These are phyloP conservation scores for Dastarcus helophoroides DNA, from an alignment of 2,888 invertebrate species.

Conservation along the genomic window DNA sequence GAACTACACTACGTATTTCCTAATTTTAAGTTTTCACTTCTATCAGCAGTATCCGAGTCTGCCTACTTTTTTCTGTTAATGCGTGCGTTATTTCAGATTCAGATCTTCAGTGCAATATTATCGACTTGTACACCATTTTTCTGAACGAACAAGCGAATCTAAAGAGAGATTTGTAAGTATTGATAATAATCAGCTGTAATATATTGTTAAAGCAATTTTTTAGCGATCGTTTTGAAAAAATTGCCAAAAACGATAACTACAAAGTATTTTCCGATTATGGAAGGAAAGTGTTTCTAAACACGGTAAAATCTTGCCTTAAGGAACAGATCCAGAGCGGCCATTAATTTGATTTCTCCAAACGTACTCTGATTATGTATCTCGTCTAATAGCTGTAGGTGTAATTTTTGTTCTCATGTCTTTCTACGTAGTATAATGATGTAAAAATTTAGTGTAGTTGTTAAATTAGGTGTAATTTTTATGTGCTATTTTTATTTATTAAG, in stretches of 20 bases:
- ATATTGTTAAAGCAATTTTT: slow-evolving; percentile 8
- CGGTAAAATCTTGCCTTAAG: slow-evolving; percentile 20
- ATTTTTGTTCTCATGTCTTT: too few relatives aligned
- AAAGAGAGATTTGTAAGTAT: slow-evolving; percentile 23
- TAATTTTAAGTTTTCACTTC: too few relatives aligned
- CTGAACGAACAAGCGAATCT: slow-evolving; percentile 19
- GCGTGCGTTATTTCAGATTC: slow-evolving; percentile 13
- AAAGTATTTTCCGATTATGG: slow-evolving; percentile 27
- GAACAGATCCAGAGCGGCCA: slow-evolving; percentile 24
- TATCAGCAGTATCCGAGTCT: too few relatives aligned
- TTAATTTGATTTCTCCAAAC: too few relatives aligned
- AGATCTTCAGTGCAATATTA: slow-evolving; percentile 21
- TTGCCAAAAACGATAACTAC: slow-evolving; percentile 23
- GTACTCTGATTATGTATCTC: too few relatives aligned
- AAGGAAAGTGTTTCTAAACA: slow-evolving; percentile 23
- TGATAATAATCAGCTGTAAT: neutral
- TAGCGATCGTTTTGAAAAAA: slow-evolving; percentile 22
- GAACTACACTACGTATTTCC: too few relatives aligned
- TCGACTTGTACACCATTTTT: slow-evolving; percentile 25
- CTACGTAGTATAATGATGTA: too few relatives aligned
- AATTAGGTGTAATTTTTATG: too few relatives aligned
- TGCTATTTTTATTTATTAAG: too few relatives aligned
- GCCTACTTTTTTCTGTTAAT: too few relatives aligned
- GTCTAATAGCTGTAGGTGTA: too few relatives aligned
- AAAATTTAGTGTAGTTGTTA: too few relatives aligned